Percentiles rank a stretch among this genome's conserved stretches.
phyloP scores from a whole-genome alignment of 2,888 invertebrate genomes.

The Aricia artaxerxes region DNA sequence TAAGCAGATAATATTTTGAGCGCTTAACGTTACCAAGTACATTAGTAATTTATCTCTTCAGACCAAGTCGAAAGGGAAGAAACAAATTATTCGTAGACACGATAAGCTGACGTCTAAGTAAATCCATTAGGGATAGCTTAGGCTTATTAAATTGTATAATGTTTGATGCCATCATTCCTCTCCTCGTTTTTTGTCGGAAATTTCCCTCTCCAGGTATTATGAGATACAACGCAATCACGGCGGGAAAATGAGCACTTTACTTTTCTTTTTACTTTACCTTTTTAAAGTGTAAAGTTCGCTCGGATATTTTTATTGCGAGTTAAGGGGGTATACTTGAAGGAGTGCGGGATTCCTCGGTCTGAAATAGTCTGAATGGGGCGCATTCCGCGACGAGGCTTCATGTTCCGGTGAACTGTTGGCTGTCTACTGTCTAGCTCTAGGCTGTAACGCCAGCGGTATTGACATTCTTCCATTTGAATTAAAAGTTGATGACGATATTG shows the following conservation, averaged over 20 bases:
- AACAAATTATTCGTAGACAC: constrained; percentile 27
- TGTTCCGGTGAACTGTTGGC: background rate
- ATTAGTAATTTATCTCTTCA: background rate
- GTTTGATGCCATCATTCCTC: constrained; percentile 19
- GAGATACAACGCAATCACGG: constrained; percentile 11
- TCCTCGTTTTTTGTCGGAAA: constrained; percentile 8
- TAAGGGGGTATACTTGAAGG: background rate
- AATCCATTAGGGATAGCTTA: constrained; percentile 28
- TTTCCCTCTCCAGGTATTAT: constrained; percentile 27
- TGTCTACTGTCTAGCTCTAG: background rate
- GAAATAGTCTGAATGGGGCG: background rate
- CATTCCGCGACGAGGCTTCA: background rate
- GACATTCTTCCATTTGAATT: background rate
- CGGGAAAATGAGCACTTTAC: constrained; percentile 19
- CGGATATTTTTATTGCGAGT: constrained; percentile 6
- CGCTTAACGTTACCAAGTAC: background rate
- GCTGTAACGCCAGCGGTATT: background rate
- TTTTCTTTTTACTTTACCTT: constrained; percentile 12
- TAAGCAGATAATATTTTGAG: background rate
- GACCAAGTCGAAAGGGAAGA: background rate
- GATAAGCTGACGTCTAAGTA: constrained; percentile 23
- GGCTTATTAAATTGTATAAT: constrained; percentile 23
- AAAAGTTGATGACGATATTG: background rate
- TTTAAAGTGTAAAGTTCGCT: background rate
- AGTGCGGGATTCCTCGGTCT: background rate